Evolutionary conservation across 2,797 vertebrate genomes (phyloP), one percentile per base, ranked within the genome.

Genomic region (Hoplostethus mediterraneus): DNA sequence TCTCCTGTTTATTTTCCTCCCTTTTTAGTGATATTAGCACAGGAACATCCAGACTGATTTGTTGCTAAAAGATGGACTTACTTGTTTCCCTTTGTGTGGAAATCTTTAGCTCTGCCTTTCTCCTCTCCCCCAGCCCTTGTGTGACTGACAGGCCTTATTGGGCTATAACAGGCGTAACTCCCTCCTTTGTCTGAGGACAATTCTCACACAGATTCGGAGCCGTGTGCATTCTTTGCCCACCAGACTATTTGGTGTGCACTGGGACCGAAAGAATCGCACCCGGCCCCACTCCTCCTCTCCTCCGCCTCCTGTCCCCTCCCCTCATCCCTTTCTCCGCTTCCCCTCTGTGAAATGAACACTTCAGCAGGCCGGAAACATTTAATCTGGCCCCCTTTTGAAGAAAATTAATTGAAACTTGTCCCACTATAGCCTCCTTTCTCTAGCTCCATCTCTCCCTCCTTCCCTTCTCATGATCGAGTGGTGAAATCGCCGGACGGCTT

Each of bases 141-240:
- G 97, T 99, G 98, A 98, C 97, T 97, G 98, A 97, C 97, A 96
- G 95, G 96, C 96, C 97, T 98, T 98, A 99, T 99, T 98, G 97
- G 97, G 96, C 95, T 95, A 94, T 98, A 99, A 99, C 97, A 98
- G 98, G 97, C 97, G 96, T 97, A 97, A 97, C 98, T 96, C 96
- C 95, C 94, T 93, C 95, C 95, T 95, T 99, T 99, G 98, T 98
- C 96, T 85, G 87, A 83, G 95, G 95, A 98, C 98, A 99, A 98
- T 99, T 96, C 96, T 97, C 97, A 96, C 96, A 96, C 96, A 97
- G 96, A 98, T 97, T 97, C 96, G 67, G 89, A 97, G 97, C 97
- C 95, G 93, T 96, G 96, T 88, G 95, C 96, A 97, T 98, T 99
- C 98, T 98, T 98, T 95, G 92, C 89, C 95, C 94, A 86, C 93